Base-by-base conservation (phyloP, 2,888 invertebrate species). In the Dorcus parallelipipedus region DNA sequence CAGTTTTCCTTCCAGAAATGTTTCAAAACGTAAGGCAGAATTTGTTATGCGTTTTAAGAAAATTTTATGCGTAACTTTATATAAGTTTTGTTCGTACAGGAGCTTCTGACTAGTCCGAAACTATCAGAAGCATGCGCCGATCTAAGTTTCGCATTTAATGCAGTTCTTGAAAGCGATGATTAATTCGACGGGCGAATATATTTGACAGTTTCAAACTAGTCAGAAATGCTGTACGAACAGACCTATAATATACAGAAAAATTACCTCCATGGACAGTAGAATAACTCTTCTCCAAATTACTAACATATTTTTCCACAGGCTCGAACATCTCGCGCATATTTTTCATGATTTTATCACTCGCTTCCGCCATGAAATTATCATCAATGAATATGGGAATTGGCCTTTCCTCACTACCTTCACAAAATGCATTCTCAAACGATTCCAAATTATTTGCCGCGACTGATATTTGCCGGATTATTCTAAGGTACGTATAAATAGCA, bases 401-500 rank as follows among this genome's bases (percentile, higher is more conserved):
- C 17, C 58, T 59, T n/a, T 67, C 60, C 0, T 67, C 64, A 23
- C 66, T 61, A 8, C 65, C 64, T 45, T 64, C 63, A 51, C 69
- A 67, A 38, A 64, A 67, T 20, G 65, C 63, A 38, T 65, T 61
- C 59, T 75, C 73, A 41, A 74, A 52, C 0, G 69, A 64, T 4
- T 59, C 51, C 43, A 72, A 60, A 23, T 64, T 60, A 38, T 63
- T 63, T 9, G 62, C 64, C 7, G 58, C 54, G n/a, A 56, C 51
- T 4, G 66, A 49, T 26, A 77, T 65, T 20, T 68, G 64, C 3
- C 65, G 78, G 14, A 86, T 81, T 39, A 90, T 82, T 23, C 78
- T 73, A 57, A 83, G 83, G 72, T 84, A 91, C 2, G 79, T 76
- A 0, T 77, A 69, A 64, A 79, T 82, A n/a, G 90, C 81, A 17